phyloP scores from a whole-genome alignment of 2,888 invertebrate species.

The Limnephilus lunatus region DNA sequence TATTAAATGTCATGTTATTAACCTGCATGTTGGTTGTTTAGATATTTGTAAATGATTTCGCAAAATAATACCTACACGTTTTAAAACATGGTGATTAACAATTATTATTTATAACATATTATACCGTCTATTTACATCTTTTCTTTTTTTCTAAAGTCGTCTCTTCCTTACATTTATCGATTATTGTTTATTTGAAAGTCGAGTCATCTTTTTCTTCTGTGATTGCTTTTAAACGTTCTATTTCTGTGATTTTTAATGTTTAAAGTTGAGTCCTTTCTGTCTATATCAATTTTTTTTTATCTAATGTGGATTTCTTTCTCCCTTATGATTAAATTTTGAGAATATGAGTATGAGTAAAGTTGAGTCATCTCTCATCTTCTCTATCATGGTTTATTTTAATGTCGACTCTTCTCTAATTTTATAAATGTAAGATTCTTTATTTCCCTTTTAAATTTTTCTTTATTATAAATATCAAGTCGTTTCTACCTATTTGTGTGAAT shows the following conservation, averaged over 20 bases:
- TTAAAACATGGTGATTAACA: background rate
- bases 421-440: too few relatives aligned
- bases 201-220: background rate
- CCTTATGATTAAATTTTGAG: background rate
- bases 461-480: too few relatives aligned
- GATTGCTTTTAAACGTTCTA: background rate
- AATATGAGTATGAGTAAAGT: background rate
- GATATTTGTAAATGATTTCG: too few relatives aligned
- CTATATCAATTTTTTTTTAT: background rate
- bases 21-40: background rate
- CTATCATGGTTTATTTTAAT: background rate
- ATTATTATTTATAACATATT: background rate
- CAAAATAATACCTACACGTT: too few relatives aligned
- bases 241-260: background rate
- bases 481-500: too few relatives aligned
- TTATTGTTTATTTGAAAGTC: background rate
- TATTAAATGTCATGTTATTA: background rate
- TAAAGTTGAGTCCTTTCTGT: background rate
- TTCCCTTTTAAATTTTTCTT: too few relatives aligned
- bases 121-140: background rate
- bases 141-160: background rate
- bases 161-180: background rate
- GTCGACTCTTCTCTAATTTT: background rate
- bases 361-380: background rate
- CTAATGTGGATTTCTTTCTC: background rate